phyloP scores from a whole-genome alignment of 2,797 vertebrate species.

The Sphenopsis melanotis region DNA sequence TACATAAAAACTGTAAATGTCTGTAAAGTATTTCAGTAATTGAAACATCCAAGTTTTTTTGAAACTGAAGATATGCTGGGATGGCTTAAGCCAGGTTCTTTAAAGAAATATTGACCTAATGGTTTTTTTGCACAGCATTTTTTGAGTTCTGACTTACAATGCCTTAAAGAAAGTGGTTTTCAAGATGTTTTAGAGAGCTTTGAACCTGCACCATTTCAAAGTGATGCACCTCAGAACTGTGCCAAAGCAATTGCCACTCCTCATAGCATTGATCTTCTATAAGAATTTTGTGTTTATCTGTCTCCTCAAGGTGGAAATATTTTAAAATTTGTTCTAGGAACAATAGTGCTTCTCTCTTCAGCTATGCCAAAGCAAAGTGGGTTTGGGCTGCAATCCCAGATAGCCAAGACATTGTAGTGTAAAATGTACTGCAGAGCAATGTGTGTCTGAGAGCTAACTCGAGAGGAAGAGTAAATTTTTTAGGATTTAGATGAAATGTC shows the following conservation, averaged over 20 bases:
- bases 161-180: neutral
- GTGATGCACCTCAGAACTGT: neutral
- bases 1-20: rapidly evolving
- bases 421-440: neutral
- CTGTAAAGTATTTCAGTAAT: neutral
- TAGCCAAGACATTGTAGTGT: neutral
- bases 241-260: neutral
- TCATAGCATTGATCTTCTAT: rapidly evolving
- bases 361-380: neutral
- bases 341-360: neutral
- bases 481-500: neutral
- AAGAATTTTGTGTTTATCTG: neutral
- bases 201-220: neutral
- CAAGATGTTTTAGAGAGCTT: neutral
- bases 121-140: neutral
- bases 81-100: neutral
- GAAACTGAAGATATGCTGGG: neutral
- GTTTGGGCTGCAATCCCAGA: neutral
- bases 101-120: neutral
- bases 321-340: neutral
- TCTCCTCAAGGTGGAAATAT: neutral
- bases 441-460: neutral
- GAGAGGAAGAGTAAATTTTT: neutral
- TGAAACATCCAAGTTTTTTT: neutral
- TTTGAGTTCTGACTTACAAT: neutral